Conservation (phyloP, 2,113 vertebrate species). For the Neomonachus schauinslandi region DNA sequence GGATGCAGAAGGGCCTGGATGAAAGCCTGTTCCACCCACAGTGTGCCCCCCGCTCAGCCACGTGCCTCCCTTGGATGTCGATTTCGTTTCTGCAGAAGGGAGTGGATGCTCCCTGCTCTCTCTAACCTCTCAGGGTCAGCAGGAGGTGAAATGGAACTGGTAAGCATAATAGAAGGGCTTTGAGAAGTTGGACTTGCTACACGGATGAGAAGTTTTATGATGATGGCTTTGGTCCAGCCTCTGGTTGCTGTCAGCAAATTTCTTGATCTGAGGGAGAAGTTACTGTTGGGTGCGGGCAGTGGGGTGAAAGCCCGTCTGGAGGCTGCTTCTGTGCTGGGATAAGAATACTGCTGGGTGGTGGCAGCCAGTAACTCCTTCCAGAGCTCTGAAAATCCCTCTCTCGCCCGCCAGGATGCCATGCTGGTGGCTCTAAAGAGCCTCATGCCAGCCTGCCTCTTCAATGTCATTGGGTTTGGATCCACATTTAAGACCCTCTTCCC, state of each 20-base stretch:
- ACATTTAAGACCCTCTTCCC: constrained; percentile 94
- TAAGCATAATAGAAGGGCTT: background rate
- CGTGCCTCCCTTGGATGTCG: background rate
- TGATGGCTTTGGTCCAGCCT: background rate
- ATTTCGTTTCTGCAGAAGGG: background rate
- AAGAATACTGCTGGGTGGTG: background rate
- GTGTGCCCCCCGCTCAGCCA: background rate
- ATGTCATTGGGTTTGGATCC: constrained; percentile 94
- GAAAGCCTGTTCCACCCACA: background rate
- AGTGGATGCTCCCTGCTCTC: background rate
- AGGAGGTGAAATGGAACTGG: background rate
- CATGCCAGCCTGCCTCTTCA: constrained; percentile 93
- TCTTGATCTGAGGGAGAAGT: background rate
- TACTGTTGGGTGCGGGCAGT: background rate
- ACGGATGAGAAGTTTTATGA: background rate
- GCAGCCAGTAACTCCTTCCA: background rate
- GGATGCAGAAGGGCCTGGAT: background rate
- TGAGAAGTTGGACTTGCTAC: background rate
- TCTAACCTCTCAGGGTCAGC: background rate
- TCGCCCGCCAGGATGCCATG: constrained; percentile 91
- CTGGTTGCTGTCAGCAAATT: background rate
- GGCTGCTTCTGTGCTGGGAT: background rate
- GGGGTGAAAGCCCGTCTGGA: background rate
- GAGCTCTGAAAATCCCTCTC: background rate
- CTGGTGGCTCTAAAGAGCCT: constrained; percentile 95